phyloP scores from a whole-genome alignment of 2,888 invertebrate species.

The Spodoptera littoralis region DNA sequence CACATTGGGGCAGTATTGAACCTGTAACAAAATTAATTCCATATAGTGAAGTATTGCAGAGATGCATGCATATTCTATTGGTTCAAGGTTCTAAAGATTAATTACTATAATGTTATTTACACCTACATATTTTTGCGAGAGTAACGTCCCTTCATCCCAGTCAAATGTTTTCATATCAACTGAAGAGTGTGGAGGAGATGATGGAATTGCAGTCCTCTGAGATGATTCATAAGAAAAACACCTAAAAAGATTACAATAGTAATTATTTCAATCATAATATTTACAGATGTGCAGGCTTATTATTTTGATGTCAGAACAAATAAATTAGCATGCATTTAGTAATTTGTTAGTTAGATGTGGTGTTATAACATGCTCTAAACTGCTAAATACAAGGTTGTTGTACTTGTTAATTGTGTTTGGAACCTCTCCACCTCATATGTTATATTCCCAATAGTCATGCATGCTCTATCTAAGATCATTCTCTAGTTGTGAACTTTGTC shows the following conservation, averaged over 20 bases:
- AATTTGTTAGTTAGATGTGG: slow-evolving; percentile 22
- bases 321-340: slow-evolving; percentile 44
- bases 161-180: slow-evolving; percentile 84
- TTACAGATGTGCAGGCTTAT: slow-evolving; percentile 27
- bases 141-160: slow-evolving; percentile 83
- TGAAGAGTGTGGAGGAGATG: slow-evolving; percentile 82
- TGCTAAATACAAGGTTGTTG: slow-evolving; percentile 15
- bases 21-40: slow-evolving; percentile 62
- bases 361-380: slow-evolving; percentile 41
- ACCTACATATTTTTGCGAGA: slow-evolving; percentile 83
- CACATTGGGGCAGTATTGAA: slow-evolving; percentile 95
- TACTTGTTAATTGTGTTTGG: slow-evolving; percentile 16
- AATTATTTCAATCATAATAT: slow-evolving; percentile 17
- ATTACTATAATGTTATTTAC: slow-evolving; percentile 1
- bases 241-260: slow-evolving; percentile 78
- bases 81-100: too few relatives aligned
- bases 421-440: slow-evolving; percentile 15
- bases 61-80: too few relatives aligned
- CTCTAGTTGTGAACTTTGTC: slow-evolving; percentile 33
- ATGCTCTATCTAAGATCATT: slow-evolving; percentile 24
- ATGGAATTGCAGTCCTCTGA: slow-evolving; percentile 88
- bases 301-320: slow-evolving; percentile 28
- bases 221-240: slow-evolving; percentile 93
- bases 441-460: slow-evolving; percentile 45
- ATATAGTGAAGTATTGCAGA: not conserved